Conservation (phyloP, 2,888 invertebrate species). For the Xylophagus ater region DNA sequence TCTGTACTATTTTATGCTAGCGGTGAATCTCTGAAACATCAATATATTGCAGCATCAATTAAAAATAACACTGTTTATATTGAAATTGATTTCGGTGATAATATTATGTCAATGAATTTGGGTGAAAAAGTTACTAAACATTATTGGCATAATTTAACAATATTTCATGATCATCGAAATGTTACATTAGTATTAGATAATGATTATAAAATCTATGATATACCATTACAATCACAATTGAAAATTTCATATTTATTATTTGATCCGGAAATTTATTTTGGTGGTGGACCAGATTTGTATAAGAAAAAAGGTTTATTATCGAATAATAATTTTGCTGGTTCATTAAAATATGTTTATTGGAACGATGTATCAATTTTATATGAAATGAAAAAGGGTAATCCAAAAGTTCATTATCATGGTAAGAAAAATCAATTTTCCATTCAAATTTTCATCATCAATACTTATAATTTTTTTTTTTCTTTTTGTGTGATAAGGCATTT, state of each 20-base stretch:
- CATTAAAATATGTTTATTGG: constrained; percentile 83
- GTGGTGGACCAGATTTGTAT: constrained; percentile 73
- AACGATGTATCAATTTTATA: constrained; percentile 87
- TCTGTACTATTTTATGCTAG: constrained; percentile 88
- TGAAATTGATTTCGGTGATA: constrained; percentile 78
- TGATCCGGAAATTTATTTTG: constrained; percentile 89
- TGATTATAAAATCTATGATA: constrained; percentile 55
- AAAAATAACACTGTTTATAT: constrained; percentile 72
- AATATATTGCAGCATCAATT: constrained; percentile 81
- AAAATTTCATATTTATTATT: constrained; percentile 66
- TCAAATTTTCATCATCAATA: neutral
- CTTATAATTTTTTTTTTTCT: neutral
- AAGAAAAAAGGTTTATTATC: constrained; percentile 74
- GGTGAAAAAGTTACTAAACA: constrained; percentile 61
- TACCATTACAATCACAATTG: constrained; percentile 45
- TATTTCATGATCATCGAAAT: constrained; percentile 63
- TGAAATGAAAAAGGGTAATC: constrained; percentile 72
- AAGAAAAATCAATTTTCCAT: constrained; percentile 17
- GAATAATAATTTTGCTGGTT: constrained; percentile 78
- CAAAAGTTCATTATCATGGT: constrained; percentile 70
- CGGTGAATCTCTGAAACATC: constrained; percentile 73
- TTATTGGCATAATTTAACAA: constrained; percentile 83
- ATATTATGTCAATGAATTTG: constrained; percentile 55
- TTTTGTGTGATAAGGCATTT: constrained; percentile 42
- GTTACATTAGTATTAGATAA: constrained; percentile 68